These are phyloP conservation scores for Eupristina koningsbergeri DNA, from an alignment of 1,140 invertebrate genomes.

Conservation along the genomic window DNA sequence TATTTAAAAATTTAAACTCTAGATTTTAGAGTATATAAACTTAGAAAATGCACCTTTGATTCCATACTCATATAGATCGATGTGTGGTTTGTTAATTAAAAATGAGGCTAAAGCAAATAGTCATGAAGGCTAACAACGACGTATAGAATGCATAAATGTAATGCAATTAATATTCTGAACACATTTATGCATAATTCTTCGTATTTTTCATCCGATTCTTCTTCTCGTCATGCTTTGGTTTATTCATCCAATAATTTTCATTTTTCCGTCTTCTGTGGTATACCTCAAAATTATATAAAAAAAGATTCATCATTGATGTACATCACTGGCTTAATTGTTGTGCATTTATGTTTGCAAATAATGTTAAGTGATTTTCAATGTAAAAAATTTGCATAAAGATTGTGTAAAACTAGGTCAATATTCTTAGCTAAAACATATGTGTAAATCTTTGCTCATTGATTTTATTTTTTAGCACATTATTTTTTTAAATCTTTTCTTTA, in stretches of 20 bases:
- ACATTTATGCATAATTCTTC: conserved; percentile 1
- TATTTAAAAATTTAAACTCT: not conserved
- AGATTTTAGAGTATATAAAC: not conserved
- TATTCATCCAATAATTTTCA: conserved; percentile 8
- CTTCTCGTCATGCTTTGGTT: not conserved
- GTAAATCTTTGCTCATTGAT: too few relatives aligned
- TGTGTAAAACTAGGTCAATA: too few relatives aligned
- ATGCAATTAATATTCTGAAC: conserved; percentile 1
- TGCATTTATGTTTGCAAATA: not conserved
- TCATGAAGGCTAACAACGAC: not conserved
- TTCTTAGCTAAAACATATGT: too few relatives aligned
- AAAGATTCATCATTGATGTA: not conserved
- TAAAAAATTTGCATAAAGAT: too few relatives aligned
- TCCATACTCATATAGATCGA: not conserved
- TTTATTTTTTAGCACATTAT: too few relatives aligned
- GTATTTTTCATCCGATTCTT: not conserved
- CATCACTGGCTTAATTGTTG: not conserved
- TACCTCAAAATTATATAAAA: not conserved
- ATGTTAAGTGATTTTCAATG: not conserved
- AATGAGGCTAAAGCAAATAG: conserved; percentile 4
- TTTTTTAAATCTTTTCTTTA: too few relatives aligned
- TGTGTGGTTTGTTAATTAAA: not conserved
- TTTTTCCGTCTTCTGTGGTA: not conserved
- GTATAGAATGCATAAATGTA: not conserved
- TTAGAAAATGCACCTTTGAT: not conserved